Conservation (phyloP, 2,113 vertebrate genomes). For the Engraulis encrasicolus region DNA sequence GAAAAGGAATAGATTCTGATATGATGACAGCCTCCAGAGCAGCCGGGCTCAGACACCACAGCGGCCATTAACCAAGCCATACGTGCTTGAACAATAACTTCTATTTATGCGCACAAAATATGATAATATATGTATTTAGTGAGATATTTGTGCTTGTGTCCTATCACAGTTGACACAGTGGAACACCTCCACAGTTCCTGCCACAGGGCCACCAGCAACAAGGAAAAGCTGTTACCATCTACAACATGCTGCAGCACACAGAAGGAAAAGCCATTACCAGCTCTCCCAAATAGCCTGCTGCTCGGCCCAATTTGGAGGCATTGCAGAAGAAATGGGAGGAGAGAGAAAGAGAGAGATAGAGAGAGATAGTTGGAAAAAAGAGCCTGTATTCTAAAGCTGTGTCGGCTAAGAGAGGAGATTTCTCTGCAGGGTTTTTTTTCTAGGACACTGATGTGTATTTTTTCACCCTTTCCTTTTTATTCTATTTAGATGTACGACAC, state of each 20-base stretch:
- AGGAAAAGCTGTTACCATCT: conserved; percentile 50
- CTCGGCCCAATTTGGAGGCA: conserved; percentile 50
- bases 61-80: neutral
- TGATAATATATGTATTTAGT: no score
- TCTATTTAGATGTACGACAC: neutral
- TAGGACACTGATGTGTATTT: conserved; percentile 49
- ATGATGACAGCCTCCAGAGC: conserved; percentile 18
- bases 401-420: conserved; percentile 55
- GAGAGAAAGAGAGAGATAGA: neutral
- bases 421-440: conserved; percentile 51
- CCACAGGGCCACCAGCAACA: neutral
- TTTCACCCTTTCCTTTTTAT: conserved; percentile 39
- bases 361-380: neutral
- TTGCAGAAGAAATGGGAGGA: conserved; percentile 48
- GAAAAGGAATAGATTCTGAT: conserved; percentile 24
- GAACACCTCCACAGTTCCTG: neutral
- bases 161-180: neutral
- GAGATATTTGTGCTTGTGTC: neutral
- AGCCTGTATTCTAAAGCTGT: conserved; percentile 50
- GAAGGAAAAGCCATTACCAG: no score
- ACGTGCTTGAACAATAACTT: conserved; percentile 1
- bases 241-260: no score
- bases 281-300: conserved; percentile 47
- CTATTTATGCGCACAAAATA: conserved; percentile 23
- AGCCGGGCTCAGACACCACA: conserved; percentile 18